phyloP scores from a whole-genome alignment of 1,140 invertebrate genomes.

The Drosophila pseudoobscura region DNA sequence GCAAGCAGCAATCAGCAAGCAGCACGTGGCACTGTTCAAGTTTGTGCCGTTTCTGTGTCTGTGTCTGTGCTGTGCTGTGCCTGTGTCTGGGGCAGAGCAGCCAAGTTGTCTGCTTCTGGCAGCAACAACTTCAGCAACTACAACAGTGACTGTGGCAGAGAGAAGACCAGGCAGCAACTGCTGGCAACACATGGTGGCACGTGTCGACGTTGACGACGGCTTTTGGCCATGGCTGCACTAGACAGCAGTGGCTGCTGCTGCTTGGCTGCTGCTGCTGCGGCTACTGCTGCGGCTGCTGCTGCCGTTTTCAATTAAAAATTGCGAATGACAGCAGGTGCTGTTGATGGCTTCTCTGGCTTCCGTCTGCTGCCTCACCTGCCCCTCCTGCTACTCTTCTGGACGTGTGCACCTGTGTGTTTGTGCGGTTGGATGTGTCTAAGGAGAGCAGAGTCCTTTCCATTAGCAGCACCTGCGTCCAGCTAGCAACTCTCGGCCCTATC shows the following conservation, averaged over 20 bases:
- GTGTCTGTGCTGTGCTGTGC: slow-evolving; percentile 22
- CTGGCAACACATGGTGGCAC: slow-evolving; percentile 73
- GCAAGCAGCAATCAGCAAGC: slow-evolving; percentile 6
- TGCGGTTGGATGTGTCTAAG: slow-evolving; percentile 26
- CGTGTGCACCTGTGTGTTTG: slow-evolving; percentile 43
- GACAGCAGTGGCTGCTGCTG: slow-evolving; percentile 41
- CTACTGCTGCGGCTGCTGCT: slow-evolving; percentile 28
- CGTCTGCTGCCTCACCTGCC: no score
- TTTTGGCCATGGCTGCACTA: slow-evolving; percentile 52
- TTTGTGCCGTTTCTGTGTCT: slow-evolving; percentile 11
- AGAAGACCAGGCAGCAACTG: slow-evolving; percentile 11
- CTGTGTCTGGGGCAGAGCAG: slow-evolving; percentile 9
- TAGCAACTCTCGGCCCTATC: slow-evolving; percentile 16
- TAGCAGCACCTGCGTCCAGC: slow-evolving; percentile 9
- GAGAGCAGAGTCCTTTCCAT: slow-evolving; percentile 1
- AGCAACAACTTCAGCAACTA: slow-evolving; percentile 18
- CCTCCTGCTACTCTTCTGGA: background rate
- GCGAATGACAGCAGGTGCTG: slow-evolving; percentile 72
- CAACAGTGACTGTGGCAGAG: background rate
- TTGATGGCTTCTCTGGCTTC: slow-evolving; percentile 34
- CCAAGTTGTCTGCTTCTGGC: slow-evolving; percentile 43
- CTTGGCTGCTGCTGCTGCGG: slow-evolving; percentile 20
- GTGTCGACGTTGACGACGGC: slow-evolving; percentile 60
- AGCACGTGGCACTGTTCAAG: slow-evolving; percentile 64
- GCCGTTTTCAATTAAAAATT: slow-evolving; percentile 81